A percentile compares a stretch with the other conserved stretches of the same genome.
Conservation (phyloP, 2,113 vertebrate species). For the Zootoca vivipara region DNA sequence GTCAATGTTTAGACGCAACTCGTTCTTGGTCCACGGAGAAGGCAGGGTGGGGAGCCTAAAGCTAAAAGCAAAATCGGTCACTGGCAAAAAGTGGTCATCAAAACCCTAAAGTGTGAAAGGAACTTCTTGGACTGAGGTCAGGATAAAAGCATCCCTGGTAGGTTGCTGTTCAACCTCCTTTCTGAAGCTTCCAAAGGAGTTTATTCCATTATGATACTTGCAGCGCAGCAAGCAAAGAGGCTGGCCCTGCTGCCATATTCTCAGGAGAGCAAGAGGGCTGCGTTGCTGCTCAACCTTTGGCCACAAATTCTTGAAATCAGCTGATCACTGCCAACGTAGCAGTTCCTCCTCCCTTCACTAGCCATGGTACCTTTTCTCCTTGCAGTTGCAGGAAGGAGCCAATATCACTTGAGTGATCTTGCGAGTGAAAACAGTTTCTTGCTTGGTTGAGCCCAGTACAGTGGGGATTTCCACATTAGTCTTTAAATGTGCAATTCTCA, state of each 20-base stretch:
- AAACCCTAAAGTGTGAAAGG: background rate
- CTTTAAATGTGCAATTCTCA: no score
- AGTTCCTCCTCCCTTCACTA: background rate
- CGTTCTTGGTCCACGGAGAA: background rate
- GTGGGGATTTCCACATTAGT: no score
- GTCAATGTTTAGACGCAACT: background rate
- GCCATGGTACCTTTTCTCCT: background rate
- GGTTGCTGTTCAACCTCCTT: background rate
- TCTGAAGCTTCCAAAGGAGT: background rate
- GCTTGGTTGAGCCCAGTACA: background rate
- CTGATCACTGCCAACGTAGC: background rate
- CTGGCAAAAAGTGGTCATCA: background rate
- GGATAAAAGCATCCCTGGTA: background rate
- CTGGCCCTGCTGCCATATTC: no score
- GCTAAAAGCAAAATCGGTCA: background rate
- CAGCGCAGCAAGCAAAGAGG: background rate
- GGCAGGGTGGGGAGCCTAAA: background rate
- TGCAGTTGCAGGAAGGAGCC: background rate
- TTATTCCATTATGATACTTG: background rate
- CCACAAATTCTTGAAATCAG: background rate
- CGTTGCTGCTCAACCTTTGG: background rate
- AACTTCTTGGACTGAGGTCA: background rate
- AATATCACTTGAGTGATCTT: background rate
- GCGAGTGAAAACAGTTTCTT: background rate
- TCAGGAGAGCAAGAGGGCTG: no score